Conservation (phyloP, 2,113 vertebrate species). For the Laterallus jamaicensis region DNA sequence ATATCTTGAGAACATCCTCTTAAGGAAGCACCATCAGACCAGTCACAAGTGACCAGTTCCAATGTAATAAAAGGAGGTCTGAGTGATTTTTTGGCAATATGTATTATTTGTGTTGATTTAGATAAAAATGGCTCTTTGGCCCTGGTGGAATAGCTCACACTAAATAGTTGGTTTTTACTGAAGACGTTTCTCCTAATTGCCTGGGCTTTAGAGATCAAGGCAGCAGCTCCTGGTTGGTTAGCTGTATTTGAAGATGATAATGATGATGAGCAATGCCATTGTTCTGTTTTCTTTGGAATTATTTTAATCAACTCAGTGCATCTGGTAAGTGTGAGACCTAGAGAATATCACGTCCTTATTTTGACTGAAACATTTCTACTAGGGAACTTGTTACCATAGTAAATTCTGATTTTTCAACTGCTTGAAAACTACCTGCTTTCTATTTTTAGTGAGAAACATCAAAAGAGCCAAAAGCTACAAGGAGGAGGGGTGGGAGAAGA, state of each 20-base stretch:
- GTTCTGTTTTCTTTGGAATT: background rate
- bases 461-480: background rate
- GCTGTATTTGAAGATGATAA: background rate
- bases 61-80: background rate
- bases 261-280: background rate
- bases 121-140: background rate
- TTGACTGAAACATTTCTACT: background rate
- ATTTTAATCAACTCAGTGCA: background rate
- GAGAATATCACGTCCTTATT: background rate
- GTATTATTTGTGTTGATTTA: background rate
- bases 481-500: rapidly evolving
- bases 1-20: background rate
- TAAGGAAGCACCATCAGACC: background rate
- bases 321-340: background rate
- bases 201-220: background rate
- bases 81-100: background rate
- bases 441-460: background rate
- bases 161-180: background rate
- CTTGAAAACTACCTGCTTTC: background rate
- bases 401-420: background rate
- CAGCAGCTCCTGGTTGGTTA: background rate
- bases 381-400: background rate
- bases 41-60: background rate
- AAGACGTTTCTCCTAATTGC: background rate
- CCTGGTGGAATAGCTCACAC: background rate